A percentile compares a stretch with the other conserved stretches of the same genome.
Evolutionary conservation across 1,140 invertebrate genomes (phyloP).

Genomic region (Lycorma delicatula): DNA sequence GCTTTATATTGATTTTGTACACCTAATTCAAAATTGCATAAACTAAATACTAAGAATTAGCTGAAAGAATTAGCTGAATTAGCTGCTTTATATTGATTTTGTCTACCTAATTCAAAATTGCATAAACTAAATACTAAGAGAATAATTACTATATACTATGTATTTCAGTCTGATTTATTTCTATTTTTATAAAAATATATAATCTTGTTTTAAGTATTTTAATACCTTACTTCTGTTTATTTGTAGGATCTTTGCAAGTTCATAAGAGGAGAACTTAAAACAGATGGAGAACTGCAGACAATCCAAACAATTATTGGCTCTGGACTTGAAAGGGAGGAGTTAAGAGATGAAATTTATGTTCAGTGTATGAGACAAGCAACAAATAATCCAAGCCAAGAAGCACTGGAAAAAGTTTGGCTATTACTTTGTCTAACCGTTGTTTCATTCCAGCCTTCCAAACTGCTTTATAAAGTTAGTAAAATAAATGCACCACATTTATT

Average conservation of each 20-base stretch:
- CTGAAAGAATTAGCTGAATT: no score
- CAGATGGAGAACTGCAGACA: slow-evolving; percentile 67
- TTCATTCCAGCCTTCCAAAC: slow-evolving; percentile 85
- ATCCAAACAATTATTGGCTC: slow-evolving; percentile 79
- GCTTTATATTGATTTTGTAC: no score
- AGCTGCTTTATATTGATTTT: no score
- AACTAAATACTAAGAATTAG: no score
- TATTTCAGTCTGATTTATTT: no score
- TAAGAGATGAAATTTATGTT: slow-evolving; percentile 81
- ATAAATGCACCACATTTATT: not conserved
- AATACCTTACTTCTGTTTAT: no score
- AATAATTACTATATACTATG: no score
- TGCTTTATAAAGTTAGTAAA: slow-evolving; percentile 57
- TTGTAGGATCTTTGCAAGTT: slow-evolving; percentile 78
- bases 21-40: no score
- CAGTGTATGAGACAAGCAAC: slow-evolving; percentile 71
- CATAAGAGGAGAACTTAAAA: slow-evolving; percentile 71
- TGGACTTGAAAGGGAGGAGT: slow-evolving; percentile 78
- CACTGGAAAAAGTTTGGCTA: slow-evolving; percentile 63
- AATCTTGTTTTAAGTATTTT: no score
- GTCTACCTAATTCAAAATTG: no score
- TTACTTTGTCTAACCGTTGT: slow-evolving; percentile 81
- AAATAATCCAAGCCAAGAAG: slow-evolving; percentile 45
- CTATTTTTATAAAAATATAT: no score
- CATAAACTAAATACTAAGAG: no score